These are phyloP conservation scores for Pristionchus entomophagus DNA, from an alignment of 2,888 invertebrate species.

Conservation along the genomic window DNA sequence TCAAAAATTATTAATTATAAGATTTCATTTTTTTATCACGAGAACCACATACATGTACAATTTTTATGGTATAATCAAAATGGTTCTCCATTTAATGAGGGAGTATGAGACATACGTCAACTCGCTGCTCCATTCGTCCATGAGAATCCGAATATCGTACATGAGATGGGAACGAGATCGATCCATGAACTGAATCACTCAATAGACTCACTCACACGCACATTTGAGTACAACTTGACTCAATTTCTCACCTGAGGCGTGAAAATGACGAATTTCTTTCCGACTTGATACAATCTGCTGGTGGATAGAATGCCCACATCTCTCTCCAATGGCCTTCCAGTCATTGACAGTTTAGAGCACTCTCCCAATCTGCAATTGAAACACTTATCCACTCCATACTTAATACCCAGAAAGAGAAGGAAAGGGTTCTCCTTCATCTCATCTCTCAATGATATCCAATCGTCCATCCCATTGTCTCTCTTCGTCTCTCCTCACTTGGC, in stretches of 20 bases:
- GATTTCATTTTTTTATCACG: too few species aligned
- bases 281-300: constrained; percentile 95
- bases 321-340: constrained; percentile 90
- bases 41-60: neutral
- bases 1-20: too few species aligned
- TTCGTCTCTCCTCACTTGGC: constrained; percentile 80
- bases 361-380: constrained; percentile 77
- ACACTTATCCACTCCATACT: neutral
- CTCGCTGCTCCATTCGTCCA: constrained; percentile 81
- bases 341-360: constrained; percentile 91
- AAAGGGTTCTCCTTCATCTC: too few species aligned
- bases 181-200: constrained; percentile 96
- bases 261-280: constrained; percentile 96
- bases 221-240: neutral
- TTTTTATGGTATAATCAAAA: neutral
- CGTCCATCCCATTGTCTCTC: neutral
- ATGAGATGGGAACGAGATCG: constrained; percentile 97
- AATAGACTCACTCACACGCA: too few species aligned
- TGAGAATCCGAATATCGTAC: constrained; percentile 96
- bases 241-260: constrained; percentile 89
- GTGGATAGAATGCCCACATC: constrained; percentile 98
- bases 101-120: constrained; percentile 12
- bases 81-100: neutral
- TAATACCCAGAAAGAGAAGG: too few species aligned
- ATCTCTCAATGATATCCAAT: too few species aligned